A percentile compares a stretch with the other conserved stretches of the same genome.
Evolutionary conservation across 2,888 invertebrate genomes (phyloP).

Genomic region (Carpatolechia fugitivella): DNA sequence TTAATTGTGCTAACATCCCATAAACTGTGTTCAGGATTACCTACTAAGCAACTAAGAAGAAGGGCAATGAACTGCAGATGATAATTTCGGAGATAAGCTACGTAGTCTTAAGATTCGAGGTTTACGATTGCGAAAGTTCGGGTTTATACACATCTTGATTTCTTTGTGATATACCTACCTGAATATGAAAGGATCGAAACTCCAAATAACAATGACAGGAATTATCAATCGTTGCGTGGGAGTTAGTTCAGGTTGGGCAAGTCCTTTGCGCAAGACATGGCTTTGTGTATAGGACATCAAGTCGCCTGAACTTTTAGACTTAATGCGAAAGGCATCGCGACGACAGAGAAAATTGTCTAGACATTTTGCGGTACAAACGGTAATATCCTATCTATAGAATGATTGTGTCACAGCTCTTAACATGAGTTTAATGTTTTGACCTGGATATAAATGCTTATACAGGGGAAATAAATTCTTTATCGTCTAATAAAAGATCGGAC

Average conservation of each 20-base stretch:
- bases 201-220: conserved; percentile 23
- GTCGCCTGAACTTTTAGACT: conserved; percentile 22
- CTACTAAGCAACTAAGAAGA: not conserved
- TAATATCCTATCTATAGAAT: not conserved
- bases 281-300: conserved; percentile 35
- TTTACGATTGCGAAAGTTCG: not conserved
- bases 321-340: not conserved
- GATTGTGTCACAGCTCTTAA: conserved; percentile 6
- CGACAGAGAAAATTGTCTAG: not conserved
- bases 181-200: not conserved
- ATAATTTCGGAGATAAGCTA: not conserved
- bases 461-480: not conserved
- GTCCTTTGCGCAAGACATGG: conserved; percentile 34
- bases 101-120: not conserved
- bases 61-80: not conserved
- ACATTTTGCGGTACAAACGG: too few relatives aligned
- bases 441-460: not conserved
- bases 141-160: too few relatives aligned
- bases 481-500: conserved; percentile 19
- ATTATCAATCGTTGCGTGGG: conserved; percentile 27
- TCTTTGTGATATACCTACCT: not conserved
- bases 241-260: conserved; percentile 32
- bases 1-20: conserved; percentile 34
- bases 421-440: conserved; percentile 16
- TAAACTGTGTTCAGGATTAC: conserved; percentile 25